A percentile compares a stretch with the other conserved stretches of the same genome.
phyloP scores from a whole-genome alignment of 2,888 invertebrate genomes.

The Steinernema scapterisci region DNA sequence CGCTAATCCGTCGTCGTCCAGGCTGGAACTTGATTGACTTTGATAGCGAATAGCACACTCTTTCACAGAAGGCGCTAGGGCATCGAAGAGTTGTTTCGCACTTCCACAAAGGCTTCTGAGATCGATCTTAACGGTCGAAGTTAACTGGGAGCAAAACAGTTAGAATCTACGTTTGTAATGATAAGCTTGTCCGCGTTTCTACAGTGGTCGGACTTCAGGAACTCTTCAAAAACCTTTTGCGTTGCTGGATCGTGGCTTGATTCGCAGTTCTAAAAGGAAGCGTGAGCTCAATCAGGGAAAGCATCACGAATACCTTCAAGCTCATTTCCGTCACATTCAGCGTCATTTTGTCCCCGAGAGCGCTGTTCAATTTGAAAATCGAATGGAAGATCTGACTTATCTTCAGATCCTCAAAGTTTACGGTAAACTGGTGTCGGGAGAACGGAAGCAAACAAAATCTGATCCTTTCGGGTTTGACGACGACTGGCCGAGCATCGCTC shows the following conservation, averaged over 20 bases:
- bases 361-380: background rate
- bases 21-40: too few relatives aligned
- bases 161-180: background rate
- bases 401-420: background rate
- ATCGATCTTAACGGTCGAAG: too few relatives aligned
- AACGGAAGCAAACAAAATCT: conserved; percentile 8
- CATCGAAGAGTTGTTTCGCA: too few relatives aligned
- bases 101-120: too few relatives aligned
- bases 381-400: background rate
- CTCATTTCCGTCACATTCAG: background rate
- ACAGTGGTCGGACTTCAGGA: background rate
- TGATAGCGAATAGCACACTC: too few relatives aligned
- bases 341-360: background rate
- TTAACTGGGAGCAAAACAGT: background rate
- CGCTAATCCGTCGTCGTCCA: background rate
- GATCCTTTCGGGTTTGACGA: background rate
- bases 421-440: background rate
- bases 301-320: background rate
- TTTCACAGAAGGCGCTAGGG: too few relatives aligned
- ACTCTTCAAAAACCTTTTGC: background rate
- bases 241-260: background rate
- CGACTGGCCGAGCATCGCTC: background rate
- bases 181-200: background rate
- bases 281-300: background rate
- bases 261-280: background rate